Conservation (phyloP, 2,113 vertebrate genomes). For the Anarrhichthys ocellatus region DNA sequence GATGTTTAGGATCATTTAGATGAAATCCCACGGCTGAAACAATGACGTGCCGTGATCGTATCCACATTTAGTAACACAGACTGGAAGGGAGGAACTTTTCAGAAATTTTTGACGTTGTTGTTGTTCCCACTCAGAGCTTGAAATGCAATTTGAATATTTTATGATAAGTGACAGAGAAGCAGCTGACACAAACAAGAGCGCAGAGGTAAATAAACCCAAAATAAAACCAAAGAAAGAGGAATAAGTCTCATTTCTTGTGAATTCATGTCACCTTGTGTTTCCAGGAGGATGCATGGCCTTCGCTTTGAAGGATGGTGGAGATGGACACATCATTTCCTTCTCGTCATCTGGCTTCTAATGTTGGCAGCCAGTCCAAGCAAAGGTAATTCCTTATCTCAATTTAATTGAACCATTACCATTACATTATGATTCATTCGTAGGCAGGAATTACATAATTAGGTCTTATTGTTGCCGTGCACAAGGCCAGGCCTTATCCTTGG, state of each 20-base stretch:
- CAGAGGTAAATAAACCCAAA: neutral
- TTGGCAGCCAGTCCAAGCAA: slow-evolving; percentile 11
- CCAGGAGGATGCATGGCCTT: slow-evolving; percentile 56
- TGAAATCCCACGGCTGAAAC: slow-evolving; percentile 5
- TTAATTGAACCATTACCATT: neutral
- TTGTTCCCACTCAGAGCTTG: neutral
- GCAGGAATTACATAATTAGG: neutral
- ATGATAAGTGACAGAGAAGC: neutral
- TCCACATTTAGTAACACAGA: neutral
- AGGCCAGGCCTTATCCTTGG: too few relatives aligned
- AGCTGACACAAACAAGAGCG: neutral
- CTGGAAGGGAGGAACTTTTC: neutral
- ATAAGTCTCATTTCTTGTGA: neutral
- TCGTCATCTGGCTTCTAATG: slow-evolving; percentile 23
- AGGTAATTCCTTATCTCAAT: slow-evolving; percentile 38
- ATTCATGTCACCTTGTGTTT: neutral
- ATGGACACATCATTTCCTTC: slow-evolving; percentile 27
- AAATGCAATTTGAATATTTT: neutral
- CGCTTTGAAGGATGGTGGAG: slow-evolving; percentile 14
- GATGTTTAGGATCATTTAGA: neutral
- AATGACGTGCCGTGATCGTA: neutral
- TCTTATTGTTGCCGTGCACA: neutral
- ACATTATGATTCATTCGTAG: neutral
- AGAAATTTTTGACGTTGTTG: neutral
- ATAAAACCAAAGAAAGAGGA: neutral